Percentiles rank a stretch among this genome's conserved stretches.
Conservation (phyloP, 2,888 invertebrate genomes). For the Incurvaria masculella region DNA sequence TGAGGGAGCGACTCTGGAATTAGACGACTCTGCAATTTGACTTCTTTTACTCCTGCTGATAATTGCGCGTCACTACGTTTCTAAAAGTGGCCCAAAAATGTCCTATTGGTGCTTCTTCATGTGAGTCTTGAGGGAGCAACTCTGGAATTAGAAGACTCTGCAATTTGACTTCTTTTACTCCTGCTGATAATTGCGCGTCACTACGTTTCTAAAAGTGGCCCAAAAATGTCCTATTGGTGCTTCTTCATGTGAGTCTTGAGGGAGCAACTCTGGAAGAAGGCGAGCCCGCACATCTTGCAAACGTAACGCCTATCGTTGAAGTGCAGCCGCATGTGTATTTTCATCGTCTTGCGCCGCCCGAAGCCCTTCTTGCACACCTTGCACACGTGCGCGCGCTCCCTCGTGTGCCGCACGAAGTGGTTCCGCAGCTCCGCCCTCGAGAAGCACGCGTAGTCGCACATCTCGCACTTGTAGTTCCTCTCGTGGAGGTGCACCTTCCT, state of each 20-base stretch:
- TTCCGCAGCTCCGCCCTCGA: slow-evolving; percentile 28
- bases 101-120: slow-evolving; percentile 25
- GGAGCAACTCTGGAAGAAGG: slow-evolving; percentile 4
- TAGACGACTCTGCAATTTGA: too few species aligned
- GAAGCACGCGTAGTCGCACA: slow-evolving; percentile 20
- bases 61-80: too few species aligned
- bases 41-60: too few species aligned
- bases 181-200: too few species aligned
- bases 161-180: too few species aligned
- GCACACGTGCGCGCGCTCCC: slow-evolving; percentile 43
- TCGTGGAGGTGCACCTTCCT: slow-evolving; percentile 53
- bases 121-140: neutral
- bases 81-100: too few species aligned
- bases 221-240: slow-evolving; percentile 31
- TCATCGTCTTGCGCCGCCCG: slow-evolving; percentile 42
- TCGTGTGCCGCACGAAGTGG: slow-evolving; percentile 46
- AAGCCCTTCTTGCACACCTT: slow-evolving; percentile 46
- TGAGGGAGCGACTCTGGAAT: too few species aligned
- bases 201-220: too few species aligned
- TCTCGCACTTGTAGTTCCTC: slow-evolving; percentile 39
- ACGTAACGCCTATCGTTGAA: slow-evolving; percentile 31
- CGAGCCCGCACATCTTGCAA: slow-evolving; percentile 26
- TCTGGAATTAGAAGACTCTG: too few species aligned
- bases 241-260: slow-evolving; percentile 9
- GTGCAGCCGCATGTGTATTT: slow-evolving; percentile 28